Evolutionary conservation across 1,140 invertebrate species (phyloP).

Genomic region (Drosophila nigromelanica): DNA sequence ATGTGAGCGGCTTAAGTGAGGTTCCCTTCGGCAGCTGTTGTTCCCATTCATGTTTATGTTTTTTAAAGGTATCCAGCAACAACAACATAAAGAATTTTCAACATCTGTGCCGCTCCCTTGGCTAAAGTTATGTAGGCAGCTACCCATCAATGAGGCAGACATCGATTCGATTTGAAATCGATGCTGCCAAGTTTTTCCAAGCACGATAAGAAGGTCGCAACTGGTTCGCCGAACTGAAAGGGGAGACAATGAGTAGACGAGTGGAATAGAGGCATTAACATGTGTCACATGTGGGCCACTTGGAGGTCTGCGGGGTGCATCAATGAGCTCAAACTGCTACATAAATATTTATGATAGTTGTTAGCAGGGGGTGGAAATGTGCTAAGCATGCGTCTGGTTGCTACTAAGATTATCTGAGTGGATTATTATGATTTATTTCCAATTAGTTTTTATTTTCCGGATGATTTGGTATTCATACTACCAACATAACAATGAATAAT

Average conservation of each 20-base stretch:
- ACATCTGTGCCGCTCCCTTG: conserved; percentile 15
- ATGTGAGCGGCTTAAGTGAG: conserved; percentile 59
- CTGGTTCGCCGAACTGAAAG: conserved; percentile 2
- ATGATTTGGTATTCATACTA: not conserved
- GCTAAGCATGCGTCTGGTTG: not conserved
- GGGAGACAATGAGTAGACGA: conserved; percentile 12
- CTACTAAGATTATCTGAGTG: conserved; percentile 16
- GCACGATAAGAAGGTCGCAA: conserved; percentile 52
- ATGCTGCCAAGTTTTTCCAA: conserved; percentile 50
- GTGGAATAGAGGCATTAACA: conserved; percentile 47
- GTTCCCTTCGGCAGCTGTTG: conserved; percentile 39
- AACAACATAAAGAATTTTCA: conserved; percentile 4
- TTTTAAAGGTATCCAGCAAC: conserved; percentile 48
- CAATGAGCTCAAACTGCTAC: conserved; percentile 62
- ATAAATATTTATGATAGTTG: conserved; percentile 65
- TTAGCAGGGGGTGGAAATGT: not conserved
- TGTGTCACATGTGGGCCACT: conserved; percentile 44
- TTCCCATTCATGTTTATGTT: conserved; percentile 42
- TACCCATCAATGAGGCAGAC: conserved; percentile 29
- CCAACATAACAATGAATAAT: not conserved
- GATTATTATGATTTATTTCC: conserved; percentile 28
- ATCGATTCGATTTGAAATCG: conserved; percentile 57
- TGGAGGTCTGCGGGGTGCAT: conserved; percentile 29
- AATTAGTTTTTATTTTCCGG: conserved; percentile 31
- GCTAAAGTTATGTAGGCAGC: conserved; percentile 32